These are phyloP conservation scores for Pollimyrus isidori DNA, from an alignment of 2,113 vertebrate genomes.

Conservation along the genomic window DNA sequence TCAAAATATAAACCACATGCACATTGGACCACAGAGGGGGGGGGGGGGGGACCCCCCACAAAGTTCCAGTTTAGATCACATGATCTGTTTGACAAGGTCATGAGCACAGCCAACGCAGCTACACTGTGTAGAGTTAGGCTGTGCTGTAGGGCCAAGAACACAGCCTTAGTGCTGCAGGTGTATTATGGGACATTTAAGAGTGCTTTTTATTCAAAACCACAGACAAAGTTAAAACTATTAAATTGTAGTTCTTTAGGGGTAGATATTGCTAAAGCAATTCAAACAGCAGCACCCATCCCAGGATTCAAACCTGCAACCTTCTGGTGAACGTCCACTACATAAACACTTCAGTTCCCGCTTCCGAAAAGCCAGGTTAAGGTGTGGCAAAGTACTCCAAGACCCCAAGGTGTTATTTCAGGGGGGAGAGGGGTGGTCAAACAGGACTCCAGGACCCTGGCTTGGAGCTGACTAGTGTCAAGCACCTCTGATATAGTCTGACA, in stretches of 20 bases:
- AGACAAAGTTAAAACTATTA: neutral
- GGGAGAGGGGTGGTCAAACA: neutral
- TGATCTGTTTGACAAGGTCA: neutral
- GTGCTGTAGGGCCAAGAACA: neutral
- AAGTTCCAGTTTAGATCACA: neutral
- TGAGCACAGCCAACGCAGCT: neutral
- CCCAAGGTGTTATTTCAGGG: neutral
- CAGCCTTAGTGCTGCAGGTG: neutral
- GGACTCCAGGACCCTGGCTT: neutral
- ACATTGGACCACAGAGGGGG: neutral
- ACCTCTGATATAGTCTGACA: constrained; percentile 46
- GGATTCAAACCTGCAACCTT: neutral
- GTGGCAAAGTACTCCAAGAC: neutral
- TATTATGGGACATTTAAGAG: neutral
- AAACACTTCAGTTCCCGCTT: neutral
- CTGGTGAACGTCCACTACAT: too few species aligned
- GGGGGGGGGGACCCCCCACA: neutral
- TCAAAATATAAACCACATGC: neutral
- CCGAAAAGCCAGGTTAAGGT: neutral
- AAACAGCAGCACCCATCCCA: neutral
- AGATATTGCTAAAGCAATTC: neutral
- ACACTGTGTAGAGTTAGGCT: neutral
- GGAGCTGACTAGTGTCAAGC: constrained; percentile 38
- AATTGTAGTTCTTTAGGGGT: neutral
- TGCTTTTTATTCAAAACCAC: neutral